These are phyloP conservation scores for Caenorhabditis zanzibari DNA, from an alignment of 2,888 invertebrate genomes.

Conservation along the genomic window DNA sequence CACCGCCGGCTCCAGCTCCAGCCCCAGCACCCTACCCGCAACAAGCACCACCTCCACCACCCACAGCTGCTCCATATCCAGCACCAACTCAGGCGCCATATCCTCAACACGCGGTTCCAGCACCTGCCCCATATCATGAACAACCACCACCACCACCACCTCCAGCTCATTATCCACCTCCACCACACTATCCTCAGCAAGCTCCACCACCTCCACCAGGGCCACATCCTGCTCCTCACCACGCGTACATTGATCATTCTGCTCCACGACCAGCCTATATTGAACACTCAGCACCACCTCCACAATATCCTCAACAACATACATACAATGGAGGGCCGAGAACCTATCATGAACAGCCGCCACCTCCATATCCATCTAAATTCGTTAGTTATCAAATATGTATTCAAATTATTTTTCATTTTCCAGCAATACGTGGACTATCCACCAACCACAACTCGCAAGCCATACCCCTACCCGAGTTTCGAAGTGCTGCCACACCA, in stretches of 20 bases:
- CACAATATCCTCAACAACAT: constrained; percentile 38
- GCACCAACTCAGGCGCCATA: constrained; percentile 26
- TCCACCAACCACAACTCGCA: constrained; percentile 24
- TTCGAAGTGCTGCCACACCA: constrained; percentile 47
- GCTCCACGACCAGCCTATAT: constrained; percentile 24
- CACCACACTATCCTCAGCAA: constrained; percentile 28
- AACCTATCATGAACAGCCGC: constrained; percentile 28
- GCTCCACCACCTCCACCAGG: constrained; percentile 50
- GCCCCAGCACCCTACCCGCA: constrained; percentile 25
- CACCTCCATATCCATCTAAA: constrained; percentile 41
- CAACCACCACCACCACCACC: constrained; percentile 37
- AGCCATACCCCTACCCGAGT: constrained; percentile 49
- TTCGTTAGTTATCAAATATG: constrained; percentile 26
- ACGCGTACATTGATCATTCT: constrained; percentile 26
- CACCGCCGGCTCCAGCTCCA: constrained; percentile 24
- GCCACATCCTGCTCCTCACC: constrained; percentile 39
- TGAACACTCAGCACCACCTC: constrained; percentile 20
- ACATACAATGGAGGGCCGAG: constrained; percentile 46
- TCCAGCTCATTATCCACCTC: constrained; percentile 24
- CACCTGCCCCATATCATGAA: constrained; percentile 17
- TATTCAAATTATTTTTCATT: no score
- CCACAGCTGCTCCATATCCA: constrained; percentile 19
- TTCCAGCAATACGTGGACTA: constrained; percentile 53
- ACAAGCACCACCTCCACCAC: constrained; percentile 25
- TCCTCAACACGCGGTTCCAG: constrained; percentile 39